phyloP scores from a whole-genome alignment of 2,113 vertebrate genomes.

The Loxodonta africana region DNA sequence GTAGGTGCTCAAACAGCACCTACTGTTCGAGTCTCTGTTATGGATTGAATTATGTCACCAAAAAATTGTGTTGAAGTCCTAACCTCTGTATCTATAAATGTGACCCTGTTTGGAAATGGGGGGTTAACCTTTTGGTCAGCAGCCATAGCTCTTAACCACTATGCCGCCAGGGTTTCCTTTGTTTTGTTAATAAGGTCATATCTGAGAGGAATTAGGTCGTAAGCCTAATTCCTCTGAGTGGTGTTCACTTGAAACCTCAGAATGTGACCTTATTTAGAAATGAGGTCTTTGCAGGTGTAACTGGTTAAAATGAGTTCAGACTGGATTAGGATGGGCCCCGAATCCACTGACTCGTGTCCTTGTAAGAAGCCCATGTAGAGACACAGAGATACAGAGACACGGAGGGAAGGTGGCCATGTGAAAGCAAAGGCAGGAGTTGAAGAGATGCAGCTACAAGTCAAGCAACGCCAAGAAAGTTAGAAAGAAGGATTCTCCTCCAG shows the following conservation, averaged over 20 bases:
- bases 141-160: no score
- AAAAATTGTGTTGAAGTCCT: background rate
- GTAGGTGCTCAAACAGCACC: fast-evolving
- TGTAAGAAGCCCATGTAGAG: no score
- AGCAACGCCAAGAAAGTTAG: background rate
- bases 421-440: background rate
- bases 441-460: background rate
- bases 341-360: no score
- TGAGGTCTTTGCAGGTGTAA: no score
- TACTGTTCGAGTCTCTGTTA: background rate
- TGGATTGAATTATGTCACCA: background rate
- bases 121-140: no score
- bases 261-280: no score
- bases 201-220: background rate
- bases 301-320: no score
- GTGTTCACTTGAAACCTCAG: background rate
- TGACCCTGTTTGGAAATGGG: background rate
- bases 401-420: background rate
- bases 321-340: no score
- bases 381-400: background rate
- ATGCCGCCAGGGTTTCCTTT: background rate
- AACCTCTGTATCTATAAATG: background rate
- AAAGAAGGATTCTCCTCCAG: background rate
- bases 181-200: background rate
- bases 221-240: background rate